A percentile compares a stretch with the other conserved stretches of the same genome.
These are phyloP conservation scores for Styela plicata DNA, from an alignment of 23 tunicate species.

Conservation along the genomic window DNA sequence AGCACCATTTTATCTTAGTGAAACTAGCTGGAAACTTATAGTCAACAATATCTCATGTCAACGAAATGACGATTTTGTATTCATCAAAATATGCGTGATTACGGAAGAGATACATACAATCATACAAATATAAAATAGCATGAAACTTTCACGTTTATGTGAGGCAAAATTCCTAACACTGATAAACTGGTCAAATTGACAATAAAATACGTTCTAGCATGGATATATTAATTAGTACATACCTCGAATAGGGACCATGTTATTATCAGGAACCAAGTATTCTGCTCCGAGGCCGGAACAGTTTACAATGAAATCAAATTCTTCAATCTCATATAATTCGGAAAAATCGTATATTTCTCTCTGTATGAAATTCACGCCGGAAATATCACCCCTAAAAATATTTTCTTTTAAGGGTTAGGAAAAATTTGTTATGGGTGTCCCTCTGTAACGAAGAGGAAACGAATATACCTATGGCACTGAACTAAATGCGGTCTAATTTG, in stretches of 20 bases:
- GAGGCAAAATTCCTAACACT: no score
- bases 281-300: constrained; percentile 30
- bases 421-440: no score
- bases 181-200: no score
- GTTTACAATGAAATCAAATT: constrained; percentile 27
- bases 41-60: no score
- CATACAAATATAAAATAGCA: no score
- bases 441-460: background rate
- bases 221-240: background rate
- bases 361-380: background rate
- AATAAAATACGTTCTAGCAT: background rate
- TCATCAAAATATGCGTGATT: no score
- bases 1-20: no score
- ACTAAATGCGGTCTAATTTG: background rate
- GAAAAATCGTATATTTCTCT: background rate
- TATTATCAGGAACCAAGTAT: constrained; percentile 10
- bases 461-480: background rate
- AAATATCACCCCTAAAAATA: background rate
- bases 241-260: constrained; percentile 26
- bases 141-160: no score
- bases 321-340: background rate
- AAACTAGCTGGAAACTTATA: no score
- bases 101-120: no score
- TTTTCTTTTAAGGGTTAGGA: no score
- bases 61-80: no score